These are phyloP conservation scores for Tachystola acroxantha DNA, from an alignment of 2,888 invertebrate genomes.

Conservation along the genomic window DNA sequence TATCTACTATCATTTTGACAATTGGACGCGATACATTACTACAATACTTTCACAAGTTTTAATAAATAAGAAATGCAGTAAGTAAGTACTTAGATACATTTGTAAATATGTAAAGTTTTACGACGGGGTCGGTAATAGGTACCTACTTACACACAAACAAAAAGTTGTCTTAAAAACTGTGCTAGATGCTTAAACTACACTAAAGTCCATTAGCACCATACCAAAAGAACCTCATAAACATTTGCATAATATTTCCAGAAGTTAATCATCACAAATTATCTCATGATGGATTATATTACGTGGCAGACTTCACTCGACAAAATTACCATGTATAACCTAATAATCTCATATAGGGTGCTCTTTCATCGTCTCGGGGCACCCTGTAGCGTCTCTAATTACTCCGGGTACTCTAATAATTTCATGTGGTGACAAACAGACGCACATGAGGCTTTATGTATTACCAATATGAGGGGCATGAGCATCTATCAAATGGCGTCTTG, in stretches of 20 bases:
- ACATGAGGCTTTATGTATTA: conserved; percentile 11
- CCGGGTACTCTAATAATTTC: conserved; percentile 24
- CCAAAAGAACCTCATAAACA: no score
- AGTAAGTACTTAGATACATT: no score
- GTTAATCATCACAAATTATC: conserved; percentile 2
- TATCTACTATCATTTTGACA: no score
- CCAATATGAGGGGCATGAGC: conserved; percentile 22
- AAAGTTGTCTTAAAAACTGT: no score
- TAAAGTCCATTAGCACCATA: no score
- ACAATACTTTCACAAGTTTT: no score
- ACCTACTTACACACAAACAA: no score
- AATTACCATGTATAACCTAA: conserved; percentile 20
- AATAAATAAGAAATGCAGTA: no score
- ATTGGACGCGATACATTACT: no score
- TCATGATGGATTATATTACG: conserved; percentile 9
- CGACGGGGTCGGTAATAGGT: no score
- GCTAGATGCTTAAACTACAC: no score
- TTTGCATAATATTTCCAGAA: not conserved
- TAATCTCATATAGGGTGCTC: conserved; percentile 19
- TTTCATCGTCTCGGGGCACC: conserved; percentile 16
- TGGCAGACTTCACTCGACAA: conserved; percentile 5
- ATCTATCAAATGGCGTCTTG: conserved; percentile 29
- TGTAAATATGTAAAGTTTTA: no score
- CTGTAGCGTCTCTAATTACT: conserved; percentile 25
- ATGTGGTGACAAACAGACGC: conserved; percentile 12